Conservation (phyloP, 2,888 invertebrate genomes). For the Anagyrus pseudococci region DNA sequence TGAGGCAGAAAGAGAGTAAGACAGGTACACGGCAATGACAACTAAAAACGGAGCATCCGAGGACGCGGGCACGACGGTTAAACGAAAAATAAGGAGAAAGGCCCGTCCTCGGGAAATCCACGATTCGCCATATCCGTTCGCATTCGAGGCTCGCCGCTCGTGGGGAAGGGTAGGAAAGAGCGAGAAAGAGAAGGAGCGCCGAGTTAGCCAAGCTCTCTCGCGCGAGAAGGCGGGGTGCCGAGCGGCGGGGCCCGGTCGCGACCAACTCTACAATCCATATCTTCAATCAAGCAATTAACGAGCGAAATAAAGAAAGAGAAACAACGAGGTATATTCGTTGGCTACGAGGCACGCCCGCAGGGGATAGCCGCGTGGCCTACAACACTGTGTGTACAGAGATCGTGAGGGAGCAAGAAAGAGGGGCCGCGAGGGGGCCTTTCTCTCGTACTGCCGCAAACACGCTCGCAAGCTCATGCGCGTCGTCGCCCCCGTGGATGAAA, state of each 20-base stretch:
- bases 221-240: too few species aligned
- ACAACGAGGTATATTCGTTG: slow-evolving; percentile 59
- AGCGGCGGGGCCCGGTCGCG: slow-evolving; percentile 39
- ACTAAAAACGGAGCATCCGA: not conserved
- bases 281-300: slow-evolving; percentile 60
- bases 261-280: slow-evolving; percentile 58
- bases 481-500: not conserved
- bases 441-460: too few species aligned
- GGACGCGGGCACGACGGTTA: not conserved
- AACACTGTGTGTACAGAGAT: slow-evolving; percentile 17
- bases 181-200: not conserved
- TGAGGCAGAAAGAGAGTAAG: not conserved
- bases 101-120: not conserved
- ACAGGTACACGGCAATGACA: too few species aligned
- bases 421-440: slow-evolving; percentile 43
- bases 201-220: not conserved
- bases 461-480: too few species aligned
- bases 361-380: too few species aligned
- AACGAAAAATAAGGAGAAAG: too few species aligned
- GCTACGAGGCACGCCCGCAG: too few species aligned
- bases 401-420: slow-evolving; percentile 16
- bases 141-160: not conserved
- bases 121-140: slow-evolving; percentile 8
- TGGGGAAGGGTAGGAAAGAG: not conserved
- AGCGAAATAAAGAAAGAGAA: too few species aligned